Conservation (phyloP, 2,113 vertebrate species). For the Embiotoca jacksoni region DNA sequence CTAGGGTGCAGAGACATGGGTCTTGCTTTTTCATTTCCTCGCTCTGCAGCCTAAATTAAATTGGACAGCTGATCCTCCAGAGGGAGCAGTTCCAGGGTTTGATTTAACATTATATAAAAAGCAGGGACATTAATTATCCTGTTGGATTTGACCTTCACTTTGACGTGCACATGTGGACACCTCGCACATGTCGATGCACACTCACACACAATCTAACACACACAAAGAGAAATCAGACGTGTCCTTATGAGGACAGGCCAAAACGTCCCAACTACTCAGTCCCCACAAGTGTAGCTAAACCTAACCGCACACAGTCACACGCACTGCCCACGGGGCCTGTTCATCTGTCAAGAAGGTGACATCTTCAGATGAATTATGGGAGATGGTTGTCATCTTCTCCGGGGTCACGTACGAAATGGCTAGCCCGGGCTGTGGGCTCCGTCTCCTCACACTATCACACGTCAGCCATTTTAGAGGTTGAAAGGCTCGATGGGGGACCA, state of each 20-base stretch:
- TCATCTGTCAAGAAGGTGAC: conserved; percentile 79
- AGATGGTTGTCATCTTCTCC: conserved; percentile 76
- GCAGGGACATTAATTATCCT: conserved; percentile 80
- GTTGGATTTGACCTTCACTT: conserved; percentile 79
- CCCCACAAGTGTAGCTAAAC: conserved; percentile 34
- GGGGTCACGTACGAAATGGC: conserved; percentile 75
- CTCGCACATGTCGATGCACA: conserved; percentile 15
- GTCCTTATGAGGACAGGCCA: conserved; percentile 11
- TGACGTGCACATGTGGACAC: conserved; percentile 49
- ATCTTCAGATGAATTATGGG: conserved; percentile 81
- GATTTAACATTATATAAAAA: conserved; percentile 79
- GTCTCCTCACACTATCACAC: conserved; percentile 67
- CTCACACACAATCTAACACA: conserved; percentile 13
- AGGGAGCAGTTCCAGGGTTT: conserved; percentile 73
- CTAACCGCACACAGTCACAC: conserved; percentile 33
- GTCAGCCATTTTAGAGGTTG: conserved; percentile 83
- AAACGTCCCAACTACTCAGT: conserved; percentile 9
- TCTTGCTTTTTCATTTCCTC: conserved; percentile 71
- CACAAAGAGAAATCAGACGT: conserved; percentile 5
- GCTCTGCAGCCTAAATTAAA: conserved; percentile 77
- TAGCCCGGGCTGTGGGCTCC: conserved; percentile 47
- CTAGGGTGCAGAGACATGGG: conserved; percentile 56
- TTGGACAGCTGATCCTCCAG: conserved; percentile 76
- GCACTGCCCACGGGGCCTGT: conserved; percentile 59
- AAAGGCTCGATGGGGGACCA: conserved; percentile 76